These are phyloP conservation scores for Meiosimyza decipiens DNA, from an alignment of 2,888 invertebrate species.

Conservation along the genomic window DNA sequence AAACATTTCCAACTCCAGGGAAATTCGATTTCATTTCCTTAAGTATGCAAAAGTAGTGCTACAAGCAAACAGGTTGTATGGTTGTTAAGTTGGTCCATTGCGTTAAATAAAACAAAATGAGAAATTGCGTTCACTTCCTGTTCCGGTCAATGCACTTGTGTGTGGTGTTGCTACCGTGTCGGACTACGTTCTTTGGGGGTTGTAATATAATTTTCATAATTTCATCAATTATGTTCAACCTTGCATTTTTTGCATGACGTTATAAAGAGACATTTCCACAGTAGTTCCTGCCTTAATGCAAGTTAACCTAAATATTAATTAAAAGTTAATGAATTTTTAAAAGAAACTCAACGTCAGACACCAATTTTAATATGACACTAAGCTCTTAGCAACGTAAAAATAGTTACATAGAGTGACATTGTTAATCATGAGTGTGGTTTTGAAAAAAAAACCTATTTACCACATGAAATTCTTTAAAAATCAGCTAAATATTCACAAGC, in stretches of 20 bases:
- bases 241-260: background rate
- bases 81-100: no score
- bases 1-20: no score
- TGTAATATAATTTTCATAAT: slow-evolving; percentile 12
- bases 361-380: background rate
- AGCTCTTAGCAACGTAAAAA: background rate
- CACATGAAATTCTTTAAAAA: no score
- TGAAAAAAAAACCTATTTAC: no score
- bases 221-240: background rate
- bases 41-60: no score
- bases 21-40: no score
- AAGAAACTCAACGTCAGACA: slow-evolving; percentile 11
- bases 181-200: background rate
- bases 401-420: no score
- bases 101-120: background rate
- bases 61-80: no score
- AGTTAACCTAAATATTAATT: slow-evolving; percentile 17
- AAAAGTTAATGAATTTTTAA: slow-evolving; percentile 26
- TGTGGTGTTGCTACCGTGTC: background rate
- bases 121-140: slow-evolving; percentile 19
- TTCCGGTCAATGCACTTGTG: background rate
- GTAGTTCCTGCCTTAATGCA: background rate
- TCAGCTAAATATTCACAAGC: no score
- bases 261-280: background rate
- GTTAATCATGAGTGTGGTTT: no score